Base-by-base conservation (phyloP, 1,140 invertebrate species). In the Elysia chlorotica region DNA sequence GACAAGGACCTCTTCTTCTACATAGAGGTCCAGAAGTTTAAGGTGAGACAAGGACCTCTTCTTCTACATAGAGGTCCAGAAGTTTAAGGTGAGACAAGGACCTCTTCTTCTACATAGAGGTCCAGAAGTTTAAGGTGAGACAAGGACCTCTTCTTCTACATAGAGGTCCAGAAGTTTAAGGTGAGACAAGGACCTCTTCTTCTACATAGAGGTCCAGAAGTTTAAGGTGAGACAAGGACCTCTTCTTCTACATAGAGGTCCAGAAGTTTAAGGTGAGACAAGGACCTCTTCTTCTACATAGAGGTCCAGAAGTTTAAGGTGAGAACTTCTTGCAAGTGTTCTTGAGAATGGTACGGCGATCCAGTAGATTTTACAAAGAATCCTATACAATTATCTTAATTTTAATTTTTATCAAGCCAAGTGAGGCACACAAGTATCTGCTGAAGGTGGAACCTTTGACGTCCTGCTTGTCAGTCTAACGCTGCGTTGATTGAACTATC, bases 211-310 rank as follows among this genome's bases (percentile, higher is more conserved):
- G 78, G 83, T 86, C 28, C 85, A 85, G 65, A 85, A 87, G 59
- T 86, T 87, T 54, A 88, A 87, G 83, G 86, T 86, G n/a, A n/a
- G 85, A 87, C 74, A 84, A 85, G 71, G 86, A 88, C 76, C 79
- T 88, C 37, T 84, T 87, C 76, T 88, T 87, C 74, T 88, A 86
- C 57, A 82, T 87, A 36, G 87, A 88, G 78, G 83, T 86, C 28
- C 85, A 85, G 65, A 85, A 87, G 59, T 86, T 87, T 54, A 88
- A 87, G 83, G 86, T 76, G 87, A n/a, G 85, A 87, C 74, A 84
- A 85, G 71, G 86, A 88, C 76, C 79, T 88, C 35, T 84, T 87
- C 76, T 88, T 87, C 74, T 88, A 86, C 57, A 82, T 87, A 36
- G 87, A 88, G 78, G 83, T 86, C 28, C 85, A 85, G 65, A 85